These are phyloP conservation scores for Philotrypesis tridentata DNA, from an alignment of 1,140 invertebrate genomes.

Conservation along the genomic window DNA sequence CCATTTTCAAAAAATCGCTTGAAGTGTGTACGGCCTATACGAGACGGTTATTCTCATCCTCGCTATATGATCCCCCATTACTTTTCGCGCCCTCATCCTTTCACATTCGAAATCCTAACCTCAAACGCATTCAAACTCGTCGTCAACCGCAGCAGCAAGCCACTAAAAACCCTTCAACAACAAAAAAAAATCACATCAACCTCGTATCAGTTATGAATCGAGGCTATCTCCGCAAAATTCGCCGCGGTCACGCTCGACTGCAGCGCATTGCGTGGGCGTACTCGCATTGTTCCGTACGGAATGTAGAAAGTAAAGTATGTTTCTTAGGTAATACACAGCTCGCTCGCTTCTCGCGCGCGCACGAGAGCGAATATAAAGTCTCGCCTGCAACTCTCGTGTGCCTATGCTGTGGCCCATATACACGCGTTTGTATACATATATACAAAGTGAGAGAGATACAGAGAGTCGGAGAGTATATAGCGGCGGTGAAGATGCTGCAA, in stretches of 20 bases:
- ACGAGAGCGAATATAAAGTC: slow-evolving; percentile 54
- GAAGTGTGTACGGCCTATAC: too few species aligned
- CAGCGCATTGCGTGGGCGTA: slow-evolving; percentile 61
- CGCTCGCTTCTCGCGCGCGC: slow-evolving; percentile 40
- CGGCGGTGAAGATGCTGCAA: slow-evolving; percentile 21
- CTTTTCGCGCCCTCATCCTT: too few species aligned
- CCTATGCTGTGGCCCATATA: too few species aligned
- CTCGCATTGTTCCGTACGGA: slow-evolving; percentile 68
- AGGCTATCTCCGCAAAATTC: slow-evolving; percentile 6
- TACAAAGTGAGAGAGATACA: not conserved
- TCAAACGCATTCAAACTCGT: too few species aligned
- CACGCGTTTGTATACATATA: not conserved
- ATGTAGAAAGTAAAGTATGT: slow-evolving; percentile 72
- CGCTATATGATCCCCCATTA: too few species aligned
- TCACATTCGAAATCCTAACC: too few species aligned
- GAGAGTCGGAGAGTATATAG: not conserved
- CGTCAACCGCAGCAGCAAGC: too few species aligned
- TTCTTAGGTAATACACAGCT: slow-evolving; percentile 66
- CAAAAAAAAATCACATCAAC: not conserved
- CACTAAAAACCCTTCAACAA: not conserved
- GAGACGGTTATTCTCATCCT: too few species aligned
- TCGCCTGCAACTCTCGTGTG: slow-evolving; percentile 48
- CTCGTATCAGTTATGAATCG: not conserved
- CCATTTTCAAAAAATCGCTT: too few species aligned
- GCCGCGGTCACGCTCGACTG: slow-evolving; percentile 20